Conservation (phyloP, 2,888 invertebrate species). For the Autographa pulchrina region DNA sequence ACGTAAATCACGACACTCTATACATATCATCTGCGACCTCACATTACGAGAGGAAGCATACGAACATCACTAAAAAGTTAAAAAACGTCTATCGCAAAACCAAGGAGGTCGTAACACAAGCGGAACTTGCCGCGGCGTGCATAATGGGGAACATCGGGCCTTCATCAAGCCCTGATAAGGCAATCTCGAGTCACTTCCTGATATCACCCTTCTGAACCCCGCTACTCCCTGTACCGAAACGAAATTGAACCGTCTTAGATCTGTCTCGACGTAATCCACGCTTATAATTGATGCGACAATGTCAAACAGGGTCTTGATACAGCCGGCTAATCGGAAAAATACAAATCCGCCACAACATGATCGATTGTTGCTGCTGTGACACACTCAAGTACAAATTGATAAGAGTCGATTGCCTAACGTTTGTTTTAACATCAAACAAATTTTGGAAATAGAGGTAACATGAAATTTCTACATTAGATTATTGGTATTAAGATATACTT, state of each 20-base stretch:
- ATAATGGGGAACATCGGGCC: constrained; percentile 71
- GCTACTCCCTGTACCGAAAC: constrained; percentile 61
- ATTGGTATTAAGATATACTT: too few species aligned
- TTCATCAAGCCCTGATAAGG: constrained; percentile 78
- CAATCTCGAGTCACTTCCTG: constrained; percentile 79
- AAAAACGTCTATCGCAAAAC: constrained; percentile 27
- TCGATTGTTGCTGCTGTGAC: constrained; percentile 77
- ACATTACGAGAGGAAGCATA: neutral
- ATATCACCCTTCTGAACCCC: constrained; percentile 70
- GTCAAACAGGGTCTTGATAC: constrained; percentile 84
- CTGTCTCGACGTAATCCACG: constrained; percentile 86
- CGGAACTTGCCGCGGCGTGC: constrained; percentile 58
- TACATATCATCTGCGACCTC: neutral
- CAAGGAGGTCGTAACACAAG: constrained; percentile 35
- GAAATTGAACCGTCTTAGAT: constrained; percentile 88
- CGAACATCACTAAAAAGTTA: constrained; percentile 5
- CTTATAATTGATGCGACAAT: constrained; percentile 89
- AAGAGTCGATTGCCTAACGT: constrained; percentile 45
- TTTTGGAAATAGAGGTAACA: constrained; percentile 7
- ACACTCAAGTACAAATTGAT: constrained; percentile 58
- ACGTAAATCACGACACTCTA: too few species aligned
- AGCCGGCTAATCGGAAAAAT: constrained; percentile 86
- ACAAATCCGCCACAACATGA: constrained; percentile 84
- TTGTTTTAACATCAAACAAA: constrained; percentile 46
- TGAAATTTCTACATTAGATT: too few species aligned